A percentile compares a stretch with the other conserved stretches of the same genome.
Conservation (phyloP, 2,797 vertebrate species). For the Spea hammondii region DNA sequence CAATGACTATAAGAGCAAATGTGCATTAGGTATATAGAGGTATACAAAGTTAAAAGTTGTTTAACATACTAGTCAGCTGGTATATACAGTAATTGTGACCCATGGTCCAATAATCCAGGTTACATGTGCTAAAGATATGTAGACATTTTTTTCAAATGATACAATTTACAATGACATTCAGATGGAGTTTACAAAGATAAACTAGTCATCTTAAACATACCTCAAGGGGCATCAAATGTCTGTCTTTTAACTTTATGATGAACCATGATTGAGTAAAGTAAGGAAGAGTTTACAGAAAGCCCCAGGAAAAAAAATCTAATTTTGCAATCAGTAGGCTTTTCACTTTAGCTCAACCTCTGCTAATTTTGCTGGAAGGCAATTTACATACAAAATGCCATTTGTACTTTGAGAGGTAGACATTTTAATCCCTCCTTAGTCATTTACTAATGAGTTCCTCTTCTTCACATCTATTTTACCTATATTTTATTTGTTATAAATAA, state of each 20-base stretch:
- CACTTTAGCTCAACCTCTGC: constrained; percentile 66
- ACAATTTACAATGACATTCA: constrained; percentile 59
- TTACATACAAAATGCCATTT: constrained; percentile 68
- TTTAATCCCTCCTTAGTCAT: constrained; percentile 60
- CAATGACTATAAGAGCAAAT: too few relatives aligned
- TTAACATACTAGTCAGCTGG: too few relatives aligned
- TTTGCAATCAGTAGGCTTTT: constrained; percentile 76
- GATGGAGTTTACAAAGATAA: constrained; percentile 64
- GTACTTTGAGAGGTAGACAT: constrained; percentile 64
- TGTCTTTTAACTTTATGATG: constrained; percentile 88
- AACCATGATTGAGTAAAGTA: constrained; percentile 80
- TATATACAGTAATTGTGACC: too few relatives aligned
- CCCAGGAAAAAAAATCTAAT: constrained; percentile 80
- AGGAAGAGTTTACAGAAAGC: constrained; percentile 84
- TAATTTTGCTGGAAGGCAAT: constrained; percentile 72
- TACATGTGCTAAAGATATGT: too few relatives aligned
- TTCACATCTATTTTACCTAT: constrained; percentile 60
- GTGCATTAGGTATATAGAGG: too few relatives aligned
- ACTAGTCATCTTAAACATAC: constrained; percentile 70
- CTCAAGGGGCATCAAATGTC: constrained; percentile 72
- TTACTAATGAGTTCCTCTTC: constrained; percentile 63
- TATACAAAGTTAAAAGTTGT: too few relatives aligned
- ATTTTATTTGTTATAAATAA: constrained; percentile 62
- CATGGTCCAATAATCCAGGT: too few relatives aligned
- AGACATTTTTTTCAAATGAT: too few relatives aligned